These are phyloP conservation scores for Anadara kagoshimensis DNA, from an alignment of 1,140 invertebrate species.

Conservation along the genomic window DNA sequence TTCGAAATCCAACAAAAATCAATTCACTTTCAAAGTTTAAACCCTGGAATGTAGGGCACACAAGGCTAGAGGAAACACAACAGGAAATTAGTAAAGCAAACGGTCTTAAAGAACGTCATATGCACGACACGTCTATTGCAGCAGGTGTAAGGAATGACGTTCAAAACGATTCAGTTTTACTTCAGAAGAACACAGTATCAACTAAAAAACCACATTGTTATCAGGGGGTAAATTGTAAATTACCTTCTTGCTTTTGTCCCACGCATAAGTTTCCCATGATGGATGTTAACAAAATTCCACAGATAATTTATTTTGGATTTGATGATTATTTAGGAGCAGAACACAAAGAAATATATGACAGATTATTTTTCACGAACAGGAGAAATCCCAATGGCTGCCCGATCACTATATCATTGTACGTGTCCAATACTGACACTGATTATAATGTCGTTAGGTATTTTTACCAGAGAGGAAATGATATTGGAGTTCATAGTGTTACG, in stretches of 20 bases:
- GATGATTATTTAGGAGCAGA: constrained; percentile 49
- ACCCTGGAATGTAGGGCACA: no score
- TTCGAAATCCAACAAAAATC: no score
- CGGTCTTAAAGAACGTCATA: no score
- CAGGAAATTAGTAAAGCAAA: no score
- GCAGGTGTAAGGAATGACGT: no score
- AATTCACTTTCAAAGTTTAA: no score
- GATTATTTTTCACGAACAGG: constrained; percentile 39
- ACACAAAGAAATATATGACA: constrained; percentile 37
- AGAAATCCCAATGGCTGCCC: constrained; percentile 55
- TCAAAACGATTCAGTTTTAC: no score
- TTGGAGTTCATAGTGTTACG: constrained; percentile 35
- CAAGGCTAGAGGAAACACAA: no score
- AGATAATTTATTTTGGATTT: constrained; percentile 56
- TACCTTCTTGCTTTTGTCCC: constrained; percentile 49
- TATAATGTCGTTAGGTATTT: constrained; percentile 44
- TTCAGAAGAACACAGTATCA: no score
- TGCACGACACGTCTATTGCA: no score
- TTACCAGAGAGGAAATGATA: constrained; percentile 40
- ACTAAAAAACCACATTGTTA: constrained; percentile 6
- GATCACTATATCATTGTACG: constrained; percentile 48
- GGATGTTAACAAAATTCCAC: constrained; percentile 36
- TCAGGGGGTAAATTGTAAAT: constrained; percentile 48
- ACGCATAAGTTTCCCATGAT: constrained; percentile 32
- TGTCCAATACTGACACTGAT: constrained; percentile 39